A percentile compares a stretch with the other conserved stretches of the same genome.
Evolutionary conservation across 2,888 invertebrate genomes (phyloP).

Genomic region (Cyclophora albipunctata): DNA sequence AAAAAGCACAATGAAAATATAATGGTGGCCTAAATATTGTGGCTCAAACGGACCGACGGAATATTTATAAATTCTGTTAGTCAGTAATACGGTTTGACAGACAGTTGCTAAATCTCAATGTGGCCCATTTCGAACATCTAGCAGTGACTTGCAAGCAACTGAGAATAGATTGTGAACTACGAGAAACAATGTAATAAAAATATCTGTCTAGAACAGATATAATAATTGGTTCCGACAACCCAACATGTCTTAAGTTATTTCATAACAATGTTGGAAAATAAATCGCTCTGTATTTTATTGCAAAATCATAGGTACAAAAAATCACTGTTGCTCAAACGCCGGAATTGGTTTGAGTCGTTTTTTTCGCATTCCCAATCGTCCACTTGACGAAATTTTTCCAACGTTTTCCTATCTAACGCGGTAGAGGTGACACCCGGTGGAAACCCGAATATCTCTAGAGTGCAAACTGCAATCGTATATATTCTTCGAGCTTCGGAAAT

Average conservation of each 20-base stretch:
- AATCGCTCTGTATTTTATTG: too few species aligned
- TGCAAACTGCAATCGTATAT: constrained; percentile 41
- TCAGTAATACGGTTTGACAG: constrained; percentile 60
- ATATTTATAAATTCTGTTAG: constrained; percentile 68
- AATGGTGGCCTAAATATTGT: not conserved
- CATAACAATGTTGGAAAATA: not conserved
- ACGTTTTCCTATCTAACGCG: constrained; percentile 29
- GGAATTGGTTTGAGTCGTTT: too few species aligned
- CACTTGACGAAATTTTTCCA: constrained; percentile 24
- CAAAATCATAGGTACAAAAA: too few species aligned
- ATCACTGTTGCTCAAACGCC: too few species aligned
- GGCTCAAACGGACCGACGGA: constrained; percentile 20
- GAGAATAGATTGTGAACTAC: constrained; percentile 41
- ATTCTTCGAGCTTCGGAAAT: constrained; percentile 46
- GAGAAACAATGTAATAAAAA: constrained; percentile 17
- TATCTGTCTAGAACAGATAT: constrained; percentile 18
- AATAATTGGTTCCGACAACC: constrained; percentile 18
- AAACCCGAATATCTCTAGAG: constrained; percentile 34
- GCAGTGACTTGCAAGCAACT: constrained; percentile 51
- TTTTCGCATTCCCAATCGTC: constrained; percentile 1
- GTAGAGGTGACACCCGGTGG: constrained; percentile 32
- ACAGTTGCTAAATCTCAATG: constrained; percentile 74
- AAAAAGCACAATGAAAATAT: too few species aligned
- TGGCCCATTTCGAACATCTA: constrained; percentile 61
- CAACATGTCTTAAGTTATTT: constrained; percentile 3